Evolutionary conservation across 2,797 vertebrate genomes (phyloP), one percentile per base, ranked within the genome.

Genomic region (Astyanax mexicanus): DNA sequence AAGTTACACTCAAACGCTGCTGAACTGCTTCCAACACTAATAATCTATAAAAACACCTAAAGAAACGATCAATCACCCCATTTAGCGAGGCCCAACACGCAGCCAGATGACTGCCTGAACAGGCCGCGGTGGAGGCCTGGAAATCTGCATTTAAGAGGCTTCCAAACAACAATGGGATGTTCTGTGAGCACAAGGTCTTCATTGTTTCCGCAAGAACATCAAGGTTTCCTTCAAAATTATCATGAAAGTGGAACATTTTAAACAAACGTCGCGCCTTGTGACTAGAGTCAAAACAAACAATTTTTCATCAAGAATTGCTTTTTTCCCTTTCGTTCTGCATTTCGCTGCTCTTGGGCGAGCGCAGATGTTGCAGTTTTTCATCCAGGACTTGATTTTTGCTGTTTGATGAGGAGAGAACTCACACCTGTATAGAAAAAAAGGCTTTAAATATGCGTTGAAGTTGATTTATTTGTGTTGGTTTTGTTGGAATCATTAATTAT

Each of bases 241-340:
- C 60, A 62, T 62, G 37, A 62, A 62, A 42, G 60, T 42, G 60
- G 15, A 62, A 42, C 38, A 62, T 62, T 62, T 62, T 25, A 40
- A 62, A 42, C 55, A 35, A 37, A 17, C 19, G 40, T 40, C n/a
- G 62, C 23, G 38, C 2, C 1, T 61, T 61, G 35, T 38, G 57
- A 60, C 57, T 32, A 3, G 11, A 64, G 60, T 64, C 38, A 64
- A 64, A 64, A 44, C 38, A 23, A 64, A 13, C 6, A 19, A 64
- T 64, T 64, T 44, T 64, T 64, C 58, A 62, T 44, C 37, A 42
- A 23, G 15, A 25, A 25, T 64, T 44, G 60, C 1, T 15, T 38
- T 25, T 27, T 54, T n/a, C n/a, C n/a, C 25, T 12, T 3, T 12
- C 0, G 9, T 52, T 0, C 21, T 21, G 23, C 60, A 64, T 42